A percentile compares a stretch with the other conserved stretches of the same genome.
phyloP scores from a whole-genome alignment of 1,140 invertebrate genomes.

The Aphidius gifuensis region DNA sequence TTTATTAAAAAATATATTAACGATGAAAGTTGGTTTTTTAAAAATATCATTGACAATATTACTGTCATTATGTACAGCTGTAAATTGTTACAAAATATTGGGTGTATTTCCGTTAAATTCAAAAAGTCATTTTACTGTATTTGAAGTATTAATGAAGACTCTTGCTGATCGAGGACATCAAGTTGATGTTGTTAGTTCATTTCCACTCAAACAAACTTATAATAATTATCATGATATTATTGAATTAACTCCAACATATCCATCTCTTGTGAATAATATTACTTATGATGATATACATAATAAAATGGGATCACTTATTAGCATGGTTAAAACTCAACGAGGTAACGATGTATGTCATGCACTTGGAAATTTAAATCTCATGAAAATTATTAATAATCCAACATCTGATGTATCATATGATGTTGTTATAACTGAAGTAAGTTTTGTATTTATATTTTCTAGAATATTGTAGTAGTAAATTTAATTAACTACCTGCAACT shows the following conservation, averaged over 20 bases:
- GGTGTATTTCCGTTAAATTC: constrained; percentile 20
- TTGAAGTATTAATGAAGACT: constrained; percentile 38
- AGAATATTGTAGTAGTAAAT: no score
- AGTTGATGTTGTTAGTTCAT: constrained; percentile 38
- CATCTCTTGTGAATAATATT: constrained; percentile 18
- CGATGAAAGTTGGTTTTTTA: not conserved
- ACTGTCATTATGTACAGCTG: no score
- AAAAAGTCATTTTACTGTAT: constrained; percentile 45
- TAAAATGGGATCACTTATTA: not conserved
- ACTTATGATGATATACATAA: not conserved
- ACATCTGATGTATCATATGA: constrained; percentile 12
- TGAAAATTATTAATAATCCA: constrained; percentile 18
- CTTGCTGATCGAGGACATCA: constrained; percentile 44
- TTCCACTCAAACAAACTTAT: constrained; percentile 25
- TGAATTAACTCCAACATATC: not conserved
- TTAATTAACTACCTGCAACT: no score
- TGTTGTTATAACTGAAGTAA: constrained; percentile 26
- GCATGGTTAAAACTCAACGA: not conserved
- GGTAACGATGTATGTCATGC: constrained; percentile 16
- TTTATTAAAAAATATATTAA: not conserved
- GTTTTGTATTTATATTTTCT: not conserved
- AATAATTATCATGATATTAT: constrained; percentile 35
- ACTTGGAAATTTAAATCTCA: constrained; percentile 8
- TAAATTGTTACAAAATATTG: not conserved
- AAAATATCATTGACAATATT: no score